Percentiles rank a stretch among this genome's conserved stretches.
Conservation (phyloP, 1,140 invertebrate genomes). For the Carcinoscorpius rotundicauda region DNA sequence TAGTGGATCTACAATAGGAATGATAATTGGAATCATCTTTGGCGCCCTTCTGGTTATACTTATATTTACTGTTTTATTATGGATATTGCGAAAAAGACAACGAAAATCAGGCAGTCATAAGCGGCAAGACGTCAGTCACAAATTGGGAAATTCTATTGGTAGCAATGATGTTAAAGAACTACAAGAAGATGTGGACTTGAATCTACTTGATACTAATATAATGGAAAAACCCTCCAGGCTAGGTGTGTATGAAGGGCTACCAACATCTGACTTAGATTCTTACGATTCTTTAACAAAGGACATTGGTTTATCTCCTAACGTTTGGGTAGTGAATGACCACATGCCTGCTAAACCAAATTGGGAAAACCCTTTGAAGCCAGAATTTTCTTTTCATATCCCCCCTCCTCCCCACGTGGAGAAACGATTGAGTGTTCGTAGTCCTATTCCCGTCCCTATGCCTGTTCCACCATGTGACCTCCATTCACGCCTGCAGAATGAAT, state of each 20-base stretch:
- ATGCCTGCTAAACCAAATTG: not conserved
- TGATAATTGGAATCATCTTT: conserved; percentile 60
- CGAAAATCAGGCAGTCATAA: conserved; percentile 11
- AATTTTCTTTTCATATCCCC: too few relatives aligned
- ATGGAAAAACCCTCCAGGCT: conserved; percentile 43
- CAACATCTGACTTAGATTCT: conserved; percentile 29
- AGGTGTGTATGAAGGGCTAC: conserved; percentile 28
- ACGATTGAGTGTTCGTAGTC: not conserved
- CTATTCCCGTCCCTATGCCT: conserved; percentile 5
- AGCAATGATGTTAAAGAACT: conserved; percentile 9
- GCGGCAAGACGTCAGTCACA: conserved; percentile 17
- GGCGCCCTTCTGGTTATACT: conserved; percentile 50
- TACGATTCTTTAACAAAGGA: conserved; percentile 12
- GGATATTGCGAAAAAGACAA: conserved; percentile 8
- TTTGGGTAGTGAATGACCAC: conserved; percentile 17
- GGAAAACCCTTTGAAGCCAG: too few relatives aligned
- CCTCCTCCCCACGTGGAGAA: not conserved
- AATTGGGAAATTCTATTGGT: conserved; percentile 16
- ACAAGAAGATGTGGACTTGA: conserved; percentile 15
- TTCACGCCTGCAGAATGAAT: conserved; percentile 15
- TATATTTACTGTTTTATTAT: conserved; percentile 54
- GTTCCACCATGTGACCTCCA: conserved; percentile 12
- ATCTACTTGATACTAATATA: conserved; percentile 26
- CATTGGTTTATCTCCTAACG: conserved; percentile 3
- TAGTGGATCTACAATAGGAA: conserved; percentile 65